Conservation (phyloP, 2,113 vertebrate genomes). For the Spilogale gracilis region DNA sequence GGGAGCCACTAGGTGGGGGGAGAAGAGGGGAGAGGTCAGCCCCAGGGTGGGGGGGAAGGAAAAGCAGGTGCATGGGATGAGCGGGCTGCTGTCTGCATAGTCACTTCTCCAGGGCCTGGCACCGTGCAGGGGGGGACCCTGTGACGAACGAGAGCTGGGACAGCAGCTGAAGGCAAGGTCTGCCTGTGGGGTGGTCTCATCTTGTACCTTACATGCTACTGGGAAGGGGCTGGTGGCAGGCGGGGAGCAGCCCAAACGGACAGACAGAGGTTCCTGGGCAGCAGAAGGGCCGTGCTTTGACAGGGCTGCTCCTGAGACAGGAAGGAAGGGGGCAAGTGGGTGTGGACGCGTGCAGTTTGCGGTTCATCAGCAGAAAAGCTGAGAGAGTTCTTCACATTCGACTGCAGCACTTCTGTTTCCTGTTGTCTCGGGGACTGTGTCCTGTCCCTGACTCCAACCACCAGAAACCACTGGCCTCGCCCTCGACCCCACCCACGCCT, state of each 20-base stretch:
- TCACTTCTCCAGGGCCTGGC: neutral
- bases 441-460: neutral
- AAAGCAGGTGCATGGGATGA: fast-evolving
- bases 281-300: neutral
- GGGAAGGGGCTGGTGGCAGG: neutral
- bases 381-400: neutral
- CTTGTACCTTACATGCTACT: fast-evolving
- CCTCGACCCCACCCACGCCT: neutral
- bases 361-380: neutral
- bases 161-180: neutral
- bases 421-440: neutral
- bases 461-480: neutral
- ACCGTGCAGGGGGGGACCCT: fast-evolving
- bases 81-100: neutral
- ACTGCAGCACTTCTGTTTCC: neutral
- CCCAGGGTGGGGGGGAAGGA: neutral
- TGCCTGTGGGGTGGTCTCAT: neutral
- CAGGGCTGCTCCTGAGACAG: neutral
- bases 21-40: neutral
- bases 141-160: neutral
- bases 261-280: neutral
- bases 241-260: neutral
- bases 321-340: neutral
- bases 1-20: neutral
- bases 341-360: neutral